Evolutionary conservation across 2,797 vertebrate species (phyloP).

Genomic region (Mastacembelus armatus): DNA sequence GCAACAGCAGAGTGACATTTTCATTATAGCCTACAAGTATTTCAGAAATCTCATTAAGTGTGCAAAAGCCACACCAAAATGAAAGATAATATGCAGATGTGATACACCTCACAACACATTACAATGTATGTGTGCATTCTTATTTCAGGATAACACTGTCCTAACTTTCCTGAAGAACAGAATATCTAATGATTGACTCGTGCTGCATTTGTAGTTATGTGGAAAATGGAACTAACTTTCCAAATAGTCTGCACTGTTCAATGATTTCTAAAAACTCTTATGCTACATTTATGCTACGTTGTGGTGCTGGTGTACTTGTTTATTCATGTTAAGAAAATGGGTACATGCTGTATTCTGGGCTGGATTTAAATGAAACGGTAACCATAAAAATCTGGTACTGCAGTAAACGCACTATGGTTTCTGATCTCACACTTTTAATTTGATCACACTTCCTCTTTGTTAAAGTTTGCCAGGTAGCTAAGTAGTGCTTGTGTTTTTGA

Average conservation of each 20-base stretch:
- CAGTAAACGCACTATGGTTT: background rate
- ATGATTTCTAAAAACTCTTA: too few species aligned
- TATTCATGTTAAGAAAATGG: background rate
- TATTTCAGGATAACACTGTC: background rate
- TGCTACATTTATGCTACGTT: too few species aligned
- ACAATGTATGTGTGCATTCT: background rate
- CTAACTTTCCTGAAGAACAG: background rate
- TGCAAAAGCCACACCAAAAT: background rate
- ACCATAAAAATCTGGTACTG: constrained; percentile 13
- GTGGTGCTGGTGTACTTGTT: background rate
- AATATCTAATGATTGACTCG: background rate
- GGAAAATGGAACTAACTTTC: too few species aligned
- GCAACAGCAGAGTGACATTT: constrained; percentile 33
- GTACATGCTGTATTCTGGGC: background rate
- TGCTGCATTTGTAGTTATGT: too few species aligned
- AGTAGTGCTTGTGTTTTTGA: constrained; percentile 14
- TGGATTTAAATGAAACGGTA: constrained; percentile 6
- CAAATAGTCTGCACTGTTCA: too few species aligned
- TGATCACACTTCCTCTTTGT: constrained; percentile 35
- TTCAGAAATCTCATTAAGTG: constrained; percentile 38
- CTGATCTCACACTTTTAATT: constrained; percentile 27
- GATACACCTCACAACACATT: background rate
- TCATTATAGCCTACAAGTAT: constrained; percentile 15
- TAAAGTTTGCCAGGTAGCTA: constrained; percentile 7
- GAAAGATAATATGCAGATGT: constrained; percentile 24